Conservation (phyloP, 2,797 vertebrate species). For the Enteromius viviparus region DNA sequence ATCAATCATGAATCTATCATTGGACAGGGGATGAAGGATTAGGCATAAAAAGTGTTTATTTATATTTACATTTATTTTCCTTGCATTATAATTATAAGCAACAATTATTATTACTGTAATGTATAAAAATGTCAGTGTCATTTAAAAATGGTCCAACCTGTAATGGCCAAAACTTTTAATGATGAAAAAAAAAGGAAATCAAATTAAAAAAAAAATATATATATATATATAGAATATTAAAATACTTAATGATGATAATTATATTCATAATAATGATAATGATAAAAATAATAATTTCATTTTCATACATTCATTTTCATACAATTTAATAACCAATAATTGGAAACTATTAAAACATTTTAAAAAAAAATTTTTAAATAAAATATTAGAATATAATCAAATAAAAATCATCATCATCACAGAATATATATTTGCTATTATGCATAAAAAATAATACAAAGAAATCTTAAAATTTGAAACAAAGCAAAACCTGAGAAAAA, state of each 20-base stretch:
- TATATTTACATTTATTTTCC: neutral
- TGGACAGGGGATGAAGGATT: neutral
- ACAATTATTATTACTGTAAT: neutral
- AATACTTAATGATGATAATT: neutral
- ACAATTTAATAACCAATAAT: neutral
- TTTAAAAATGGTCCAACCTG: neutral
- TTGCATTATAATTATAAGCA: neutral
- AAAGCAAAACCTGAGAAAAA: neutral
- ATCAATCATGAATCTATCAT: too few species aligned
- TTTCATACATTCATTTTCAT: too few species aligned
- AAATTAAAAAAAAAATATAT: neutral
- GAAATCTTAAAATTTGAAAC: neutral
- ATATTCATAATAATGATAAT: neutral
- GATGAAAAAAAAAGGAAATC: too few species aligned
- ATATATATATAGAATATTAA: neutral
- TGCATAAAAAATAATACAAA: neutral
- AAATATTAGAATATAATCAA: neutral
- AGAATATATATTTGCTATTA: neutral
- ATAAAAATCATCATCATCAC: neutral
- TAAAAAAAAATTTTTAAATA: too few species aligned
- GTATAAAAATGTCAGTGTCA: neutral
- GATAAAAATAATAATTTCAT: neutral
- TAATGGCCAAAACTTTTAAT: neutral
- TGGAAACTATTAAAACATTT: neutral
- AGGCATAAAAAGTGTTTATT: too few species aligned